phyloP scores from a whole-genome alignment of 2,888 invertebrate genomes.

The Tribolium freemani region DNA sequence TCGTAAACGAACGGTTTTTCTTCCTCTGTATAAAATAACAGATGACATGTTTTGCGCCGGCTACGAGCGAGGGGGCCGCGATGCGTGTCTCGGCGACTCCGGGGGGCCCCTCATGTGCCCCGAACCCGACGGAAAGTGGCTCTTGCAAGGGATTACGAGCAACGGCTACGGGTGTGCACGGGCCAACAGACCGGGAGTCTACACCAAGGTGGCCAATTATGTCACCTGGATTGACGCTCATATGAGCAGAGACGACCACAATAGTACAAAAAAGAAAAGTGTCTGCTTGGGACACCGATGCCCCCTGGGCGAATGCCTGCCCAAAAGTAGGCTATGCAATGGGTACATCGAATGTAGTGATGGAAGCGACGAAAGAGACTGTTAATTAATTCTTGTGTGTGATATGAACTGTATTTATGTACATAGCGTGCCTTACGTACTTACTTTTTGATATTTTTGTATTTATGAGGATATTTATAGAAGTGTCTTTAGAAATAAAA shows the following conservation, averaged over 20 bases:
- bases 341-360: conserved; percentile 84
- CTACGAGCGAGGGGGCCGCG: conserved; percentile 82
- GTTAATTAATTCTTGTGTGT: conserved; percentile 59
- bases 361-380: conserved; percentile 80
- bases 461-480: conserved; percentile 29
- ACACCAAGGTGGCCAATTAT: conserved; percentile 84
- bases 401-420: conserved; percentile 45
- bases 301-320: conserved; percentile 82
- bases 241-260: conserved; percentile 61
- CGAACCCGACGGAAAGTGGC: conserved; percentile 69
- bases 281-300: conserved; percentile 80
- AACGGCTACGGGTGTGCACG: conserved; percentile 87
- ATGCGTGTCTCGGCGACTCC: conserved; percentile 86
- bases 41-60: conserved; percentile 89
- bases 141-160: conserved; percentile 77
- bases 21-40: conserved; percentile 83
- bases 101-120: conserved; percentile 86
- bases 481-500: conserved; percentile 27
- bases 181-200: conserved; percentile 84
- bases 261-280: conserved; percentile 51
- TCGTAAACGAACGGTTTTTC: conserved; percentile 79
- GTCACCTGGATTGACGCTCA: conserved; percentile 79
- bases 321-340: conserved; percentile 80
- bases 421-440: conserved; percentile 25
- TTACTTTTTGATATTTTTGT: conserved; percentile 34